Evolutionary conservation across 1,140 invertebrate species (phyloP).

Genomic region (Pogonus chalceus): DNA sequence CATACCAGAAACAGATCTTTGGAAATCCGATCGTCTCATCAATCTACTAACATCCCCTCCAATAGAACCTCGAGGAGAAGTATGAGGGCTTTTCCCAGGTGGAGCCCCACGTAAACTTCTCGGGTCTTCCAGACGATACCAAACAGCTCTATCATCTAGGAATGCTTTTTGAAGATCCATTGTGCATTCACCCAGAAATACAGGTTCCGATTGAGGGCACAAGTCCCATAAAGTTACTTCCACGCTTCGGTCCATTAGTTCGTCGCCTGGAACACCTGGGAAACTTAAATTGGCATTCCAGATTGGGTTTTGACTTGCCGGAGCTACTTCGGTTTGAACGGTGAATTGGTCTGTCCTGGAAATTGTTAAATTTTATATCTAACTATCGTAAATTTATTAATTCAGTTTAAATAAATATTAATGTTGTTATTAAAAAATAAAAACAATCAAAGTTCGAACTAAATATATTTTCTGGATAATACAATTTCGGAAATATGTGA

Average conservation of each 20-base stretch:
- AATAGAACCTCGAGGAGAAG: constrained; percentile 70
- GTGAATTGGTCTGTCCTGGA: constrained; percentile 57
- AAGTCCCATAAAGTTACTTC: constrained; percentile 83
- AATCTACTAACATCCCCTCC: constrained; percentile 50
- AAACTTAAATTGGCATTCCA: constrained; percentile 86
- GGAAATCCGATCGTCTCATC: constrained; percentile 51
- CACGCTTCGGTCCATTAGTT: constrained; percentile 64
- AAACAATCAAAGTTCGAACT: too few relatives aligned
- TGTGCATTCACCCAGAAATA: constrained; percentile 74
- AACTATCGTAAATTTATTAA: too few relatives aligned
- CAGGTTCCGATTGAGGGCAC: constrained; percentile 65
- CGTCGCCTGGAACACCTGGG: constrained; percentile 61
- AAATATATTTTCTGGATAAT: too few relatives aligned
- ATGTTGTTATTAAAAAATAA: constrained; percentile 2
- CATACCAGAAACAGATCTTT: constrained; percentile 54
- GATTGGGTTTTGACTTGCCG: constrained; percentile 72
- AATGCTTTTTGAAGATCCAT: constrained; percentile 73
- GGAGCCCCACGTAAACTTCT: constrained; percentile 46
- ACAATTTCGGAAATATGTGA: too few relatives aligned
- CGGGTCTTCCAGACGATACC: constrained; percentile 77
- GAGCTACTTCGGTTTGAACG: constrained; percentile 69
- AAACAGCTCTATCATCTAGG: constrained; percentile 72
- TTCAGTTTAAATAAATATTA: background rate
- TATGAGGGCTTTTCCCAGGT: constrained; percentile 58
- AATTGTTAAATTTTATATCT: background rate